These are phyloP conservation scores for Heliocidaris tuberculata DNA, from an alignment of 35 echinoderm and acorn worm species.

Conservation along the genomic window DNA sequence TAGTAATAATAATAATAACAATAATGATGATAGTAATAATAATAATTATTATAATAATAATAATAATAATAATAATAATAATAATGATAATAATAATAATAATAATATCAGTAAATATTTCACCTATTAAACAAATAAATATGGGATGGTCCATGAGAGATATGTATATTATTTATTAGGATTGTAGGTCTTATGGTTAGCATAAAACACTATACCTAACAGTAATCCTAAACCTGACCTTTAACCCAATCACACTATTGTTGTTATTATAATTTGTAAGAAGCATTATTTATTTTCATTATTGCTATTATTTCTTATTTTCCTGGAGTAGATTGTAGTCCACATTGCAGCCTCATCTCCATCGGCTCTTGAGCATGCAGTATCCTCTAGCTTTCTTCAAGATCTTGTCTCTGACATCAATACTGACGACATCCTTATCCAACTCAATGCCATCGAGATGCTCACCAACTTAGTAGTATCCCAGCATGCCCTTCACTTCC, in stretches of 20 bases:
- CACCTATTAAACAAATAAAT: no score
- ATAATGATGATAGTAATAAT: no score
- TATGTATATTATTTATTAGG: no score
- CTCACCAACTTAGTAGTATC: conserved; percentile 54
- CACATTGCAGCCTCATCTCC: conserved; percentile 46
- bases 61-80: no score
- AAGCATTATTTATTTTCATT: neutral
- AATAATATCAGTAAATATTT: no score
- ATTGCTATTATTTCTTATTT: neutral
- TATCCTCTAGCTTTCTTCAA: conserved; percentile 62
- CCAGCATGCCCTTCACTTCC: conserved; percentile 73
- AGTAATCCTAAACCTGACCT: no score
- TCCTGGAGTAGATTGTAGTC: conserved; percentile 28
- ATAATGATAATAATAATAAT: no score
- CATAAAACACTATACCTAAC: no score
- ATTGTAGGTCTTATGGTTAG: no score
- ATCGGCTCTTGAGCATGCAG: conserved; percentile 49
- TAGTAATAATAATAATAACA: no score
- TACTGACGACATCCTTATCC: conserved; percentile 81
- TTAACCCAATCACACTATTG: neutral
- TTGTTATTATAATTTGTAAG: neutral
- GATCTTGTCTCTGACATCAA: conserved; percentile 63
- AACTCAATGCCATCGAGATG: conserved; percentile 93
- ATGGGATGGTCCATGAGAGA: no score
- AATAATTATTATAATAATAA: no score